Percentiles rank a stretch among this genome's conserved stretches.
Conservation (phyloP, 2,113 vertebrate species). For the Pluvialis apricaria region DNA sequence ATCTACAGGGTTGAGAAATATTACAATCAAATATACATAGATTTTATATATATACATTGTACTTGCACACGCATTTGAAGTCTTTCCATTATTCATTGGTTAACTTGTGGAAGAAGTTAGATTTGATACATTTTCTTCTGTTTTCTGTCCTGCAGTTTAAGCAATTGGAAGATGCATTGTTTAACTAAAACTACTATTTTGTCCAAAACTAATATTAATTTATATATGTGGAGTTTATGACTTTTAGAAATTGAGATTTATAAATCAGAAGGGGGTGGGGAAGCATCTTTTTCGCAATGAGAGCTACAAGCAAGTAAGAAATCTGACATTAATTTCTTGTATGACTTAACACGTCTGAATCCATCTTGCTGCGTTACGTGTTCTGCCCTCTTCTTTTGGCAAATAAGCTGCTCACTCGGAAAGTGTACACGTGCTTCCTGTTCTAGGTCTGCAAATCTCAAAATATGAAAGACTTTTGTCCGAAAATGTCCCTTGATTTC, state of each 20-base stretch:
- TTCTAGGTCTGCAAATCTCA: background rate
- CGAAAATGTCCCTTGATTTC: background rate
- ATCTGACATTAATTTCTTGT: background rate
- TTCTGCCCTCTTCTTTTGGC: background rate
- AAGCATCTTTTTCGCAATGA: background rate
- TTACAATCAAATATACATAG: background rate
- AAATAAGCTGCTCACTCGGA: background rate
- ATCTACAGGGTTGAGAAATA: background rate
- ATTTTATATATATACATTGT: background rate
- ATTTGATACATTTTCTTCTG: background rate
- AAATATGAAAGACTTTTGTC: background rate
- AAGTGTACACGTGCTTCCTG: too few relatives aligned
- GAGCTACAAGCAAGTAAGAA: background rate
- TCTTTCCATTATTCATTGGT: background rate
- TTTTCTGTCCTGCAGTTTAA: background rate
- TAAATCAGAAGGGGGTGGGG: background rate
- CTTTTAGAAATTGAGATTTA: background rate
- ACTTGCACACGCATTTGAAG: background rate
- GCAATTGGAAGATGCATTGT: rapidly evolving
- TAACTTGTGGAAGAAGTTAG: background rate
- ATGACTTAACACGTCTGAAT: background rate
- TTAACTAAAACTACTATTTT: background rate
- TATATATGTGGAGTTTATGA: background rate
- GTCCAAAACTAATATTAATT: background rate
- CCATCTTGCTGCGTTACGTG: background rate